Base-by-base conservation (phyloP, 2,113 vertebrate species). In the Grammomys surdaster region DNA sequence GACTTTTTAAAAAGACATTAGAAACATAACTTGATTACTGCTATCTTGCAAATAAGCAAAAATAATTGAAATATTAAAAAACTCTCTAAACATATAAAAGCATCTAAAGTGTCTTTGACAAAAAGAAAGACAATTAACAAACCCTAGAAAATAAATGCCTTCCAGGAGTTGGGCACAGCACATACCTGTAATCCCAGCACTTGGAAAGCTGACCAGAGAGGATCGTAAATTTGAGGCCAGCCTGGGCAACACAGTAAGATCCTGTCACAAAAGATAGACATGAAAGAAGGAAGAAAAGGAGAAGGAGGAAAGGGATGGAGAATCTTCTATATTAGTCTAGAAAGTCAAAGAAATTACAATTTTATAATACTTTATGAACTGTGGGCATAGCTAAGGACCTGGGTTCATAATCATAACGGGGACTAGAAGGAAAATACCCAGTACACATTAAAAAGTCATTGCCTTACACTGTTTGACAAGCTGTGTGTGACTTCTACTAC, bases 31-130 rank as follows among this genome's bases (percentile, higher is more conserved):
- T 46, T 95, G 36, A 20, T 96, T 95, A 88, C 70, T 65, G 33
- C 24, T 81, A 77, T 69, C 87, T 89, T 84, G 9, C 54, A 40
- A 90, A 73, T 31, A 77, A 93, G 28, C 14, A 54, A 87, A 87
- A 97, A 89, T 85, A 86, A 96, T 89, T 73, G 31, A 63, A 92
- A 84, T 19, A 88, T 92, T 73, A 51, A 95, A 94, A 94, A 93
- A 36, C 17, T 33, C 51, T 97, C 69, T 80, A 85, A 7, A 58
- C 46, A 78, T 58, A 7, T 54, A 7, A 72, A 93, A 96, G 54
- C 76, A 94, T 56, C 43, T 94, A 0, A 95, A 94, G 60, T 88
- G 24, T 48, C 77, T 95, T 82, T 93, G 69, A 89, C 58, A 96
- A 36, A 96, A 92, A 12, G n/a, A 89, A 95, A 90, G 36, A 89